Percentiles rank a stretch among this genome's conserved stretches.
Evolutionary conservation across 2,888 invertebrate species (phyloP).

Genomic region (Horisme vitalbata): DNA sequence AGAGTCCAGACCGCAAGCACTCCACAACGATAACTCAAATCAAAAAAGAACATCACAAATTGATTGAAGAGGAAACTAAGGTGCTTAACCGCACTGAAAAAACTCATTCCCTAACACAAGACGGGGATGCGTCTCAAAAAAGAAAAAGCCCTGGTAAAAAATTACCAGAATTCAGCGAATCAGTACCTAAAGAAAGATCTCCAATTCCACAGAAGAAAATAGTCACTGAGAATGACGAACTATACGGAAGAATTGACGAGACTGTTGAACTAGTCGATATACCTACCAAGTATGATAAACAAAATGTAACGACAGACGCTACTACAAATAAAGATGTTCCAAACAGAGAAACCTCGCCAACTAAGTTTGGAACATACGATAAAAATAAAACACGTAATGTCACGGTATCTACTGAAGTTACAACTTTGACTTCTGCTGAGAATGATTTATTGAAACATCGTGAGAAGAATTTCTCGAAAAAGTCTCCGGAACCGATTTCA

Average conservation of each 20-base stretch:
- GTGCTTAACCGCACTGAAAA: slow-evolving; percentile 51
- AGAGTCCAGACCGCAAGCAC: slow-evolving; percentile 43
- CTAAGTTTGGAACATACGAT: slow-evolving; percentile 45
- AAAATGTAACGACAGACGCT: slow-evolving; percentile 27
- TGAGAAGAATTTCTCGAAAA: slow-evolving; percentile 38
- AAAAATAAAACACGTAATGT: slow-evolving; percentile 37
- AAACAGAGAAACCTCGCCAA: slow-evolving; percentile 28
- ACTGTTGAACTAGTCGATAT: slow-evolving; percentile 29
- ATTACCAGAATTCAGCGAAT: slow-evolving; percentile 28
- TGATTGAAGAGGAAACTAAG: slow-evolving; percentile 72
- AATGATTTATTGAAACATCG: slow-evolving; percentile 39
- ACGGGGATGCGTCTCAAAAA: slow-evolving; percentile 39
- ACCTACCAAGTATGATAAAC: slow-evolving; percentile 15
- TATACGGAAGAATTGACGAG: slow-evolving; percentile 29
- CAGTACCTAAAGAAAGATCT: slow-evolving; percentile 40
- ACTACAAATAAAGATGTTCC: slow-evolving; percentile 14
- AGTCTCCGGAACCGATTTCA: slow-evolving; percentile 35
- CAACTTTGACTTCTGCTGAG: slow-evolving; percentile 30
- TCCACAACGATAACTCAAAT: slow-evolving; percentile 38
- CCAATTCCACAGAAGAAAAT: slow-evolving; percentile 54
- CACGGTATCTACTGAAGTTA: slow-evolving; percentile 14
- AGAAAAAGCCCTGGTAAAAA: slow-evolving; percentile 43
- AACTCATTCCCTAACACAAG: slow-evolving; percentile 23
- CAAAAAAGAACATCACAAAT: slow-evolving; percentile 63
- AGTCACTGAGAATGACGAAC: slow-evolving; percentile 38